Evolutionary conservation across 2,797 vertebrate species (phyloP).

Genomic region (Benthosema pterotum): DNA sequence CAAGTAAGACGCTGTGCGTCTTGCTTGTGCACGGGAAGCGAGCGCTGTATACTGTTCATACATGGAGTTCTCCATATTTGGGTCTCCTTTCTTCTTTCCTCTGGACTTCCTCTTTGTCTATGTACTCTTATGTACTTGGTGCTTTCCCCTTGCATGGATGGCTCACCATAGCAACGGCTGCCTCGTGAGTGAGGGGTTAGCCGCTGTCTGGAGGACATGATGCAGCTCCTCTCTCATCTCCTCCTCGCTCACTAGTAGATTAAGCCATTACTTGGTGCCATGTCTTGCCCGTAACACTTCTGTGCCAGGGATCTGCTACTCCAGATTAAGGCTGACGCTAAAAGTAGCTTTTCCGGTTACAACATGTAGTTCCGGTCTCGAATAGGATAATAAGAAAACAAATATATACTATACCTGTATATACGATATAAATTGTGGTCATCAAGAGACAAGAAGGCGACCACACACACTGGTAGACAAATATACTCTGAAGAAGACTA

Average conservation of each 20-base stretch:
- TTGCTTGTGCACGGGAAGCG: too few species aligned
- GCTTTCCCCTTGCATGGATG: constrained; percentile 56
- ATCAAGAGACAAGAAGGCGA: too few species aligned
- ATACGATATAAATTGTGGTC: too few species aligned
- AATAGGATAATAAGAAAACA: constrained; percentile 18
- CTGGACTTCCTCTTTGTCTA: constrained; percentile 16
- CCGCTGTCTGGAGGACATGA: constrained; percentile 55
- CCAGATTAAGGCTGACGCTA: constrained; percentile 65
- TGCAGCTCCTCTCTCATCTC: constrained; percentile 23
- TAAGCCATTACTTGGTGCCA: constrained; percentile 7
- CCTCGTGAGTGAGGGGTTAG: constrained; percentile 55
- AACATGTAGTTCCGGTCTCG: constrained; percentile 48
- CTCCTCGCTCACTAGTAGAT: neutral
- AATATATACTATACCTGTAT: too few species aligned
- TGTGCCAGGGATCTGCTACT: constrained; percentile 23
- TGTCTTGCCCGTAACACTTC: constrained; percentile 15
- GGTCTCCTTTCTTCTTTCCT: neutral
- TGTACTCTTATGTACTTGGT: constrained; percentile 60
- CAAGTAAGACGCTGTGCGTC: too few species aligned
- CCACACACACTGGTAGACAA: too few species aligned
- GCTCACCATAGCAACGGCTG: constrained; percentile 64
- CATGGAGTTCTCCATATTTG: too few species aligned
- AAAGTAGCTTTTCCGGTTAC: constrained; percentile 48
- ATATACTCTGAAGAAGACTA: too few species aligned
- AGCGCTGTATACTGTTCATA: too few species aligned